These are phyloP conservation scores for Cirrhinus molitorella DNA, from an alignment of 2,797 vertebrate species.

Conservation along the genomic window DNA sequence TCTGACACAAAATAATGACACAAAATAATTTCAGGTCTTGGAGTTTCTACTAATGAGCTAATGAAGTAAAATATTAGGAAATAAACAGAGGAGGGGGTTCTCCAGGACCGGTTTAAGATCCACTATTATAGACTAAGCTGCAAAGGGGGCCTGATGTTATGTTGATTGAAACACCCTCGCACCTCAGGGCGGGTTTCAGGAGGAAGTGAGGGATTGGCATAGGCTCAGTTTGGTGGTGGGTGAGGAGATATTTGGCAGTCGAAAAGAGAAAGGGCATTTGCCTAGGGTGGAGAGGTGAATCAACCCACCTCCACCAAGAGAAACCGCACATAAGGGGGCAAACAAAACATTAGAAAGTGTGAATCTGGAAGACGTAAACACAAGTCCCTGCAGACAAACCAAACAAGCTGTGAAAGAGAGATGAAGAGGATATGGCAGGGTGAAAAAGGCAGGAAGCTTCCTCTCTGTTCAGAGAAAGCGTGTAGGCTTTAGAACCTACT, in stretches of 20 bases:
- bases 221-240: slow-evolving; percentile 12
- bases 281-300: slow-evolving; percentile 38
- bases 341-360: slow-evolving; percentile 41
- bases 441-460: slow-evolving; percentile 43
- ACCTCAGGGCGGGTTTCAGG: background rate
- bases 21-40: background rate
- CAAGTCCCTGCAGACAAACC: slow-evolving; percentile 34
- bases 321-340: slow-evolving; percentile 24
- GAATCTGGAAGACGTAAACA: slow-evolving; percentile 29
- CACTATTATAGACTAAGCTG: background rate
- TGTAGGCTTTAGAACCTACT: slow-evolving; percentile 30
- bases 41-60: background rate
- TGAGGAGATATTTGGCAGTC: slow-evolving; percentile 31
- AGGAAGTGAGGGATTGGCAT: slow-evolving; percentile 25
- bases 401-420: slow-evolving; percentile 42
- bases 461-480: slow-evolving; percentile 35
- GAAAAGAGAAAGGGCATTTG: slow-evolving; percentile 36
- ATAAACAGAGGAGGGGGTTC: background rate
- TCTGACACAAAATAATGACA: background rate
- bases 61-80: background rate
- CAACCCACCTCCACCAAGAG: slow-evolving; percentile 41
- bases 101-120: background rate
- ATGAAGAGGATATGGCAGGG: slow-evolving; percentile 39
- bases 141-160: background rate
- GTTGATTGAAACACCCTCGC: background rate